Evolutionary conservation across 2,797 vertebrate genomes (phyloP).

Genomic region (Anguilla obscura): DNA sequence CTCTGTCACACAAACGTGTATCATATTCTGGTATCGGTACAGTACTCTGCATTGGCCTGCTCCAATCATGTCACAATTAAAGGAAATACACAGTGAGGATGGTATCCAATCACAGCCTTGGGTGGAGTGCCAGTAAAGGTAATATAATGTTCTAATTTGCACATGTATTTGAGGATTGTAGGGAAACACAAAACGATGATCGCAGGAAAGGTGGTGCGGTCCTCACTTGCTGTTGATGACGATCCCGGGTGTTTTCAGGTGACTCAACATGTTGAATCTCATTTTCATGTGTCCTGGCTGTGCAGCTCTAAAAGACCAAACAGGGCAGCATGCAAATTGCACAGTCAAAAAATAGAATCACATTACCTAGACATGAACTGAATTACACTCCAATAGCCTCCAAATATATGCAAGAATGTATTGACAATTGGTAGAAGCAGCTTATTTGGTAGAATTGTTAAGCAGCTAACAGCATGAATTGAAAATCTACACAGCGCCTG

Average conservation of each 20-base stretch:
- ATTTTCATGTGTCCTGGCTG: too few species aligned
- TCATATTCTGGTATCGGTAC: neutral
- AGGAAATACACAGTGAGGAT: neutral
- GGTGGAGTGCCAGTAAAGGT: neutral
- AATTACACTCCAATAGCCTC: neutral
- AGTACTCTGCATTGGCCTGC: neutral
- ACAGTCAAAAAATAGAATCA: neutral
- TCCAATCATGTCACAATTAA: neutral
- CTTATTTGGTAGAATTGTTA: neutral
- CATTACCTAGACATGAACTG: neutral
- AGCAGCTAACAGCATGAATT: neutral
- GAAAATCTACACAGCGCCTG: neutral
- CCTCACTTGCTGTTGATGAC: neutral
- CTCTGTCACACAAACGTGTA: too few species aligned
- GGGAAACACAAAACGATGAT: too few species aligned
- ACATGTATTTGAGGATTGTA: neutral
- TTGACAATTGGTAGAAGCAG: neutral
- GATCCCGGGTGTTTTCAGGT: neutral
- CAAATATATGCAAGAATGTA: neutral
- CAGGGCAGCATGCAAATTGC: too few species aligned
- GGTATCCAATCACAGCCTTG: neutral
- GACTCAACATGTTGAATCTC: too few species aligned
- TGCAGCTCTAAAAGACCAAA: too few species aligned
- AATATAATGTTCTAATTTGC: neutral
- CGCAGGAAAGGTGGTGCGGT: neutral